phyloP scores from a whole-genome alignment of 64 coral and sea anemone genomes.

The Platygyra sinensis region DNA sequence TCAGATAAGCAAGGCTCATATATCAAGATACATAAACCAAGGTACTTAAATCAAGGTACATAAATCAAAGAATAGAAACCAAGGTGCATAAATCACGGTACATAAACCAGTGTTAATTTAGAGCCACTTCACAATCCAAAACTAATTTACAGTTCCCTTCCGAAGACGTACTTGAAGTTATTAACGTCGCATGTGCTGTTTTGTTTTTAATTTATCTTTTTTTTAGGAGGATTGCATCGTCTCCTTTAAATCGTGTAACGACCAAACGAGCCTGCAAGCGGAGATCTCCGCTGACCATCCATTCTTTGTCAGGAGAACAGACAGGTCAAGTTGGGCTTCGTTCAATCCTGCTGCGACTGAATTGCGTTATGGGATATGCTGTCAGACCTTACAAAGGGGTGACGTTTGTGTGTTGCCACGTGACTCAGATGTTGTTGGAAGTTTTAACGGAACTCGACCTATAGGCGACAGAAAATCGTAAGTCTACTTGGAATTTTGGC shows the following conservation, averaged over 20 bases:
- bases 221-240: conserved; percentile 39
- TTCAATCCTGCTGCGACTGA: conserved; percentile 24
- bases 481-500: not conserved
- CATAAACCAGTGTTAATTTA: no score
- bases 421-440: conserved; percentile 21
- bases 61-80: no score
- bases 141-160: no score
- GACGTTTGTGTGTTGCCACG: conserved; percentile 71
- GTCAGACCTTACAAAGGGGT: conserved; percentile 42
- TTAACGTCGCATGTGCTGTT: no score
- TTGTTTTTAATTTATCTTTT: not conserved
- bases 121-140: no score
- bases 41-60: no score
- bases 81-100: no score
- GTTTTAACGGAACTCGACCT: not conserved
- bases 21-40: no score
- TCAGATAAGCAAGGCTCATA: no score
- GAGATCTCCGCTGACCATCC: conserved; percentile 63
- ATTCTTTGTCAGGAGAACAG: conserved; percentile 53
- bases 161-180: no score
- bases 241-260: conserved; percentile 51
- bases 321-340: conserved; percentile 38
- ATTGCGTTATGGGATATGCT: conserved; percentile 41
- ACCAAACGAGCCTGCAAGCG: conserved; percentile 49
- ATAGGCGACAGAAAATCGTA: conserved; percentile 20